Evolutionary conservation across 2,113 vertebrate genomes (phyloP).

Genomic region (Nycticryphes semicollaris): DNA sequence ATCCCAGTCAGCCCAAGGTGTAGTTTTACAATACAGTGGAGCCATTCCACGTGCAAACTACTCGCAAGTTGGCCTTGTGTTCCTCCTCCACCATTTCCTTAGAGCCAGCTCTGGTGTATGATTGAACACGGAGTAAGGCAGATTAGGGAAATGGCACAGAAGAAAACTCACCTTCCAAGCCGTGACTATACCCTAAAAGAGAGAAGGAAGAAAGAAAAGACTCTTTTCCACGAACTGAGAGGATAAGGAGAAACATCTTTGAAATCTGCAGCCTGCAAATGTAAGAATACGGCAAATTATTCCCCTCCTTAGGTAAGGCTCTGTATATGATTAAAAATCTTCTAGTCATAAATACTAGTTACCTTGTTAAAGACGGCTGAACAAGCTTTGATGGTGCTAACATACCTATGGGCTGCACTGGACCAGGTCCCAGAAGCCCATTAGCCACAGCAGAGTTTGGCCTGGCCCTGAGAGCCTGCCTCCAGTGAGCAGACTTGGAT

Average conservation of each 20-base stretch:
- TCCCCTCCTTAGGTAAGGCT: not conserved
- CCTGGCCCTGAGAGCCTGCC: not conserved
- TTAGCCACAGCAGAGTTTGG: fast-evolving
- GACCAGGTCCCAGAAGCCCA: not conserved
- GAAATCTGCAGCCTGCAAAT: not conserved
- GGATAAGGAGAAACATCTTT: not conserved
- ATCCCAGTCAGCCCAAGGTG: not conserved
- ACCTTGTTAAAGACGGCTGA: not conserved
- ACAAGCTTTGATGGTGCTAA: not conserved
- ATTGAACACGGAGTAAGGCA: not conserved
- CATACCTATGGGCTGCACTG: not conserved
- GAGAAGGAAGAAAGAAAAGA: not conserved
- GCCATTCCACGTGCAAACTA: not conserved
- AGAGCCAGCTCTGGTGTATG: not conserved
- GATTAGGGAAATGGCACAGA: not conserved
- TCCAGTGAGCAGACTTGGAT: not conserved
- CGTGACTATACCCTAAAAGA: not conserved
- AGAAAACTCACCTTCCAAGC: not conserved
- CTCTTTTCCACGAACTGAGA: not conserved
- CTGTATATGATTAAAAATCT: not conserved
- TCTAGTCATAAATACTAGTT: not conserved
- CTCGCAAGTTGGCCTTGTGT: not conserved
- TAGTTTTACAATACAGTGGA: not conserved
- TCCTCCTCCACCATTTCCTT: not conserved
- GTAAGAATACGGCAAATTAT: not conserved